Percentiles rank a stretch among this genome's conserved stretches.
Evolutionary conservation across 2,797 vertebrate genomes (phyloP).

Genomic region (Epinephelus awoara): DNA sequence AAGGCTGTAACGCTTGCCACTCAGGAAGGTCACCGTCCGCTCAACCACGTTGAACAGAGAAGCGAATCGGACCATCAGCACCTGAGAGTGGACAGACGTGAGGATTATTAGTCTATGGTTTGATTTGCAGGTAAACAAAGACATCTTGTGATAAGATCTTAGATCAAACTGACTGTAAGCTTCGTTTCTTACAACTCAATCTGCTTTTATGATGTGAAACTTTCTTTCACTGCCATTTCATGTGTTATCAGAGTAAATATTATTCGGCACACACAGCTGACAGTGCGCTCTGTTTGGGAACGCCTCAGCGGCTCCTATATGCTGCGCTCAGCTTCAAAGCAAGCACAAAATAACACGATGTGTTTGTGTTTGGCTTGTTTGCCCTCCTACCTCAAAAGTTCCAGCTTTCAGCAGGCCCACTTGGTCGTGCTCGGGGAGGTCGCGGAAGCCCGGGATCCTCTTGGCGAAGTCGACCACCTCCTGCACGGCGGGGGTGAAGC

Average conservation of each 20-base stretch:
- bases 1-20: conserved; percentile 94
- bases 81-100: conserved; percentile 82
- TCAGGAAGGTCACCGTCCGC: conserved; percentile 95
- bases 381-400: conserved; percentile 93
- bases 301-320: conserved; percentile 14
- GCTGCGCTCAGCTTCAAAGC: conserved; percentile 24
- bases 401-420: conserved; percentile 97
- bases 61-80: conserved; percentile 97
- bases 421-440: conserved; percentile 96
- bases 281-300: conserved; percentile 15
- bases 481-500: conserved; percentile 97
- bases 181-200: not conserved
- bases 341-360: not conserved
- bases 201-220: not conserved
- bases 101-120: not conserved
- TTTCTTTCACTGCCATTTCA: conserved; percentile 33
- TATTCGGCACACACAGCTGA: conserved; percentile 28
- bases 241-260: conserved; percentile 58
- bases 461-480: conserved; percentile 99
- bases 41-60: conserved; percentile 95
- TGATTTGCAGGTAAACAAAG: not conserved
- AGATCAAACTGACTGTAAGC: too few relatives aligned
- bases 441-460: conserved; percentile 94
- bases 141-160: too few relatives aligned
- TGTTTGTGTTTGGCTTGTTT: conserved; percentile 14